Evolutionary conservation across 2,888 invertebrate genomes (phyloP).

Genomic region (Pseudanteris insignis): DNA sequence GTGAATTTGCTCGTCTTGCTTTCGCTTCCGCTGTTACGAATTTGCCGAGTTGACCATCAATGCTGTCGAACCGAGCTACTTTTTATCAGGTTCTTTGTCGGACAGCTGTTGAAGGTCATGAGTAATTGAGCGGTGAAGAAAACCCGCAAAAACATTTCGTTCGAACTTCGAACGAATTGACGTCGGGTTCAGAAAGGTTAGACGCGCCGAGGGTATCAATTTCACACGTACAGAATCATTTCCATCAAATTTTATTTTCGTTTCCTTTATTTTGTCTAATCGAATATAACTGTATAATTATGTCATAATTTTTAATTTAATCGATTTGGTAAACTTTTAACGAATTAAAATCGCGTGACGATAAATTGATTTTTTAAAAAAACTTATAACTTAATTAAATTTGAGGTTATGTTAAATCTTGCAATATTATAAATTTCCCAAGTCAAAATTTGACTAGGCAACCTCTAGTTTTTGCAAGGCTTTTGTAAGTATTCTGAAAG

Average conservation of each 20-base stretch:
- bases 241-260: background rate
- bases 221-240: no score
- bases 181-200: constrained; percentile 16
- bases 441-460: no score
- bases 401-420: no score
- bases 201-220: background rate
- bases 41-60: constrained; percentile 39
- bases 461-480: no score
- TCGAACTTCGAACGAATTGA: constrained; percentile 16
- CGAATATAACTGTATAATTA: no score
- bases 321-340: no score
- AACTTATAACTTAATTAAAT: no score
- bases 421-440: no score
- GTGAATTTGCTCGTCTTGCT: constrained; percentile 35
- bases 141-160: constrained; percentile 29
- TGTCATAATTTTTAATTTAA: no score
- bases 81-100: constrained; percentile 43
- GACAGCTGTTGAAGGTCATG: constrained; percentile 39
- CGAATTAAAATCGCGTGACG: no score
- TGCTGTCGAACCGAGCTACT: constrained; percentile 29
- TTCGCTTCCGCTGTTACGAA: constrained; percentile 41
- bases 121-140: constrained; percentile 35
- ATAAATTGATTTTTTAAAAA: no score
- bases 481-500: no score
- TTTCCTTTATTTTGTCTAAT: background rate